phyloP scores from a whole-genome alignment of 2,888 invertebrate species.

The Fabriciana adippe region DNA sequence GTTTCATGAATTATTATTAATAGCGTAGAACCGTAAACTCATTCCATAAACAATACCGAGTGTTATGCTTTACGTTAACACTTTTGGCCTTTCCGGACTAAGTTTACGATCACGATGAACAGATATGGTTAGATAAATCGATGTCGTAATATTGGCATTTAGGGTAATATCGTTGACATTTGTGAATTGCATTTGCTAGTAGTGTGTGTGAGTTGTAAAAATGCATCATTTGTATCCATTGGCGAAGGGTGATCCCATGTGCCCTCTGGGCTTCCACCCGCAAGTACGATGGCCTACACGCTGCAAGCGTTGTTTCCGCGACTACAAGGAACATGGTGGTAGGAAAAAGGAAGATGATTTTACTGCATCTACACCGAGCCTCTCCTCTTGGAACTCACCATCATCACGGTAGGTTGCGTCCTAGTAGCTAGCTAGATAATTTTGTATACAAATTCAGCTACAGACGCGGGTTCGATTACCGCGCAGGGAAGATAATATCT shows the following conservation, averaged over 20 bases:
- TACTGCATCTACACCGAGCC: constrained; percentile 90
- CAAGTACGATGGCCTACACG: constrained; percentile 97
- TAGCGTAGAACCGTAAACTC: constrained; percentile 73
- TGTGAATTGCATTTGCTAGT: constrained; percentile 70
- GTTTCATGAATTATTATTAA: constrained; percentile 74
- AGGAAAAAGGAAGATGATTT: constrained; percentile 86
- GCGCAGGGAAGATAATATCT: too few species aligned
- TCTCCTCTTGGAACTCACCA: constrained; percentile 85
- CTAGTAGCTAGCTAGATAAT: not conserved
- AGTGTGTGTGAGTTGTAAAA: constrained; percentile 48
- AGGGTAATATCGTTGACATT: constrained; percentile 66
- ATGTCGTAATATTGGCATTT: constrained; percentile 62
- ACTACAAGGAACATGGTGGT: constrained; percentile 94
- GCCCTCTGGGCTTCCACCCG: constrained; percentile 96
- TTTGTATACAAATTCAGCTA: too few species aligned
- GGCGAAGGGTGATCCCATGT: constrained; percentile 93
- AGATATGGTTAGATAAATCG: constrained; percentile 52
- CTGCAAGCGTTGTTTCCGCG: constrained; percentile 95
- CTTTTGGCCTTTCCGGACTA: constrained; percentile 37
- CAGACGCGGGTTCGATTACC: too few species aligned
- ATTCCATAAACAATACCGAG: constrained; percentile 73
- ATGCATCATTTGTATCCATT: constrained; percentile 90
- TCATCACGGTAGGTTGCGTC: constrained; percentile 75
- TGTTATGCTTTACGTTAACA: constrained; percentile 42
- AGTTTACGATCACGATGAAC: constrained; percentile 42